Evolutionary conservation across 2,888 invertebrate species (phyloP), one percentile per base, ranked within the genome.

Genomic region (Apamea monoglypha): DNA sequence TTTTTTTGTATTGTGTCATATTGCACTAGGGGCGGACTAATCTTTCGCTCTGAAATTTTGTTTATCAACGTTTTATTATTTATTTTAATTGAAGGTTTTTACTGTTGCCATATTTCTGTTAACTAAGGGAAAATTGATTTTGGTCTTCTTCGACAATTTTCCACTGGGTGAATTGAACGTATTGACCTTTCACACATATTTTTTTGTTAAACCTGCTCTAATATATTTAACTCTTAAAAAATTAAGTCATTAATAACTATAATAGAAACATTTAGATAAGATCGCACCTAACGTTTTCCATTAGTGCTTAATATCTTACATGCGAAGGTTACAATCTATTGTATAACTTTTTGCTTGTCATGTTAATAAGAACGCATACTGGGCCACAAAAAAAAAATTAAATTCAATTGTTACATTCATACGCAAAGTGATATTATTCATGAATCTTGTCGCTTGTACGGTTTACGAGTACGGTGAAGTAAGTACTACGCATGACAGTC

Each of bases 321-420:
- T 70, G 47, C 18, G 47, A 87, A 85, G 84, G 87, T 69, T 69
- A 74, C 83, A 67, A 70, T 66, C 66, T 59, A 81, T 80, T 83
- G 80, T 76, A 66, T 25, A 21, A 47, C 50, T 74, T 85, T 80
- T 80, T 80, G 61, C 76, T 86, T 87, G 87, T 86, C 74, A 85
- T 83, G 72, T 32, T 72, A 86, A 86, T 78, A 64, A 40, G 68
- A 21, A 56, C 59, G 71, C n/a, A 72, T 69, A 66, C 18, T 14
- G 29, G 29, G 8, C 14, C 66, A 63, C 36, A n/a, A 47, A 69
- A 79, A 75, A 83, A 77, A 77, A 77, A 44, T 61, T 74, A 72
- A 71, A 82, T 82, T 82, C 86, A 82, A 79, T 86, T 80, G 84
- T 86, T 70, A 75, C 40, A 69, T 83, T 86, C 82, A 74, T 78